Evolutionary conservation across 2,113 vertebrate species (phyloP).

Genomic region (Potamarius usumacintae): DNA sequence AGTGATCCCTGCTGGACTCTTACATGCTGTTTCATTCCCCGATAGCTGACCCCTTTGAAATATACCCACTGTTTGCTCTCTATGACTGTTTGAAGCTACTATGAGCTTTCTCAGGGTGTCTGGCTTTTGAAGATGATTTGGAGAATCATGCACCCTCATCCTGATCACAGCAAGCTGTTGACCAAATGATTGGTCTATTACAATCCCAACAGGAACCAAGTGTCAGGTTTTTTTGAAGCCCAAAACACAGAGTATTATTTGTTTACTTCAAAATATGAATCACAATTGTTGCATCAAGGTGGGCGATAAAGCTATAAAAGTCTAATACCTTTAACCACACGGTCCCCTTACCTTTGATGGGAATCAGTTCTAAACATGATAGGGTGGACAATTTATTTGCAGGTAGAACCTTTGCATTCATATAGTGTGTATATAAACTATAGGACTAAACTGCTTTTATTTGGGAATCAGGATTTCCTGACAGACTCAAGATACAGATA

Average conservation of each 20-base stretch:
- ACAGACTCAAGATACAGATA: not conserved
- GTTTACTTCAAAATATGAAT: constrained; percentile 3
- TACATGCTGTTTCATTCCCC: constrained; percentile 35
- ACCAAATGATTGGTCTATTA: constrained; percentile 30
- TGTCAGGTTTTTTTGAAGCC: not conserved
- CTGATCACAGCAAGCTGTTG: constrained; percentile 65
- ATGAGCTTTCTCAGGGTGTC: constrained; percentile 47
- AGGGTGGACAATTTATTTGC: not conserved
- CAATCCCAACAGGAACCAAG: constrained; percentile 2
- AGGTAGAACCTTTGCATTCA: not conserved
- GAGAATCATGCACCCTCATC: constrained; percentile 54
- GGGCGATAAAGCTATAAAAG: constrained; percentile 32
- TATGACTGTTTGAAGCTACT: constrained; percentile 69
- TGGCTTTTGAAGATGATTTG: constrained; percentile 69
- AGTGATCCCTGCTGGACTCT: constrained; percentile 28
- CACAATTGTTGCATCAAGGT: constrained; percentile 17
- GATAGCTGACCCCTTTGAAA: constrained; percentile 55
- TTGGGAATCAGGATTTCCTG: not conserved
- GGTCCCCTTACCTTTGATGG: constrained; percentile 9
- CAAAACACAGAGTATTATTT: not conserved
- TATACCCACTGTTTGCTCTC: constrained; percentile 53
- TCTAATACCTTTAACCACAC: constrained; percentile 41
- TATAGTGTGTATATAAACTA: not conserved
- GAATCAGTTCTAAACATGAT: not conserved
- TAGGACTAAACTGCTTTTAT: not conserved